Evolutionary conservation across 2,888 invertebrate species (phyloP).

Genomic region (Ferrisia virgata): DNA sequence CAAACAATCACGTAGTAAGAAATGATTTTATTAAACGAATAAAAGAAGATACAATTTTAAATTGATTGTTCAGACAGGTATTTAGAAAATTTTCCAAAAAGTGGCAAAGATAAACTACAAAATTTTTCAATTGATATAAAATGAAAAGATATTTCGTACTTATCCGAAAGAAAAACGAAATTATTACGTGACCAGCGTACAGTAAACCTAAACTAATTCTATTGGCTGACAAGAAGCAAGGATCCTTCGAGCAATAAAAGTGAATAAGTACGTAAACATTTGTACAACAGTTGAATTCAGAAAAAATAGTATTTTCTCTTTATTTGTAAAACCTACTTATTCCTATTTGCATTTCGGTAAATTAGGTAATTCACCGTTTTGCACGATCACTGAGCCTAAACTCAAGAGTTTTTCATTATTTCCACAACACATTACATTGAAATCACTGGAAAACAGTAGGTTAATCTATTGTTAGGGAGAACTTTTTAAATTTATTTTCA

Average conservation of each 20-base stretch:
- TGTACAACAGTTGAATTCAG: neutral
- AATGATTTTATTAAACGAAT: neutral
- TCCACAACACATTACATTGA: too few species aligned
- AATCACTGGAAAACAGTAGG: too few species aligned
- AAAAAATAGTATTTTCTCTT: too few species aligned
- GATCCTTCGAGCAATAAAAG: neutral
- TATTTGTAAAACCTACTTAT: too few species aligned
- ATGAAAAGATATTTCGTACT: neutral
- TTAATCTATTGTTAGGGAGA: too few species aligned
- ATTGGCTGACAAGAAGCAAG: neutral
- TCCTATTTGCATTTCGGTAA: too few species aligned
- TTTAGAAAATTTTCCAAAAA: neutral
- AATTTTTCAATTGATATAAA: slow-evolving; percentile 9
- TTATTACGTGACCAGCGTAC: slow-evolving; percentile 20
- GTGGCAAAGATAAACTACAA: neutral
- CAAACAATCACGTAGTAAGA: too few species aligned
- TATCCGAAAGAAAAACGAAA: neutral
- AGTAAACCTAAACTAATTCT: neutral
- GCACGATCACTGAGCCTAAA: too few species aligned
- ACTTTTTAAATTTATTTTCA: too few species aligned
- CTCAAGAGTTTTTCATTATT: too few species aligned
- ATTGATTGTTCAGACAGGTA: neutral
- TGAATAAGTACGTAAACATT: too few species aligned
- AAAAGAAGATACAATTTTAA: neutral
- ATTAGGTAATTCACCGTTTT: too few species aligned